Evolutionary conservation across 1,140 invertebrate species (phyloP).

Genomic region (Papilio aristodemus): DNA sequence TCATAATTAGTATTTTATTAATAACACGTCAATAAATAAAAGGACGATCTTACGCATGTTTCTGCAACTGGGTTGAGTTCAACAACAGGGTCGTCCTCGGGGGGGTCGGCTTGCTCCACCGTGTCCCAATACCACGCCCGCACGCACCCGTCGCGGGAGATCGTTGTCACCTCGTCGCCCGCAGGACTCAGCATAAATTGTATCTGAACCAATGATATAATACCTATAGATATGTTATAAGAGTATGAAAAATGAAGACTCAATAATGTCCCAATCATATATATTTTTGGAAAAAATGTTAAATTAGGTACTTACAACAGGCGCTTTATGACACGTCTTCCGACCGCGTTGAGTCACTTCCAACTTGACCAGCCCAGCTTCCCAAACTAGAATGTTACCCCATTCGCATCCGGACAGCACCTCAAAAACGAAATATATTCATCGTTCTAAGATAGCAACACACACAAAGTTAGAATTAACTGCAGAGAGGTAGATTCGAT

Average conservation of each 20-base stretch:
- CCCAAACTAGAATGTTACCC: slow-evolving; percentile 95
- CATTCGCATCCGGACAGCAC: slow-evolving; percentile 92
- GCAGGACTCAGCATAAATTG: slow-evolving; percentile 71
- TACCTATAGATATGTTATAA: neutral
- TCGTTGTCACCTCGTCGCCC: slow-evolving; percentile 81
- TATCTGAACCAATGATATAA: slow-evolving; percentile 48
- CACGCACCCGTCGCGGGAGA: slow-evolving; percentile 90
- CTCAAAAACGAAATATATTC: slow-evolving; percentile 54
- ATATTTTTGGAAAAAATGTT: slow-evolving; percentile 7
- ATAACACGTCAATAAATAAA: too few relatives aligned
- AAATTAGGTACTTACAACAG: slow-evolving; percentile 83
- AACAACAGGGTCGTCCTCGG: slow-evolving; percentile 88
- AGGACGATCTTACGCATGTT: slow-evolving; percentile 60
- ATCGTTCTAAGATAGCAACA: too few relatives aligned
- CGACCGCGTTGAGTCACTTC: slow-evolving; percentile 86
- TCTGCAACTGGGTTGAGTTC: slow-evolving; percentile 93
- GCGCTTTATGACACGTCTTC: slow-evolving; percentile 86
- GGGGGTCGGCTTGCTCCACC: slow-evolving; percentile 89
- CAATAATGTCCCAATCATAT: too few relatives aligned
- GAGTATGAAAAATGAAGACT: too few relatives aligned
- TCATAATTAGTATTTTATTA: too few relatives aligned
- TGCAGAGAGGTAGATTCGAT: neutral
- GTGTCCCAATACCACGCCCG: slow-evolving; percentile 93
- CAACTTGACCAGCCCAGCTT: slow-evolving; percentile 91
- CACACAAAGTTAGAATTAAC: too few relatives aligned